Conservation (phyloP, 1,140 invertebrate genomes). For the Palaemon carinicauda region DNA sequence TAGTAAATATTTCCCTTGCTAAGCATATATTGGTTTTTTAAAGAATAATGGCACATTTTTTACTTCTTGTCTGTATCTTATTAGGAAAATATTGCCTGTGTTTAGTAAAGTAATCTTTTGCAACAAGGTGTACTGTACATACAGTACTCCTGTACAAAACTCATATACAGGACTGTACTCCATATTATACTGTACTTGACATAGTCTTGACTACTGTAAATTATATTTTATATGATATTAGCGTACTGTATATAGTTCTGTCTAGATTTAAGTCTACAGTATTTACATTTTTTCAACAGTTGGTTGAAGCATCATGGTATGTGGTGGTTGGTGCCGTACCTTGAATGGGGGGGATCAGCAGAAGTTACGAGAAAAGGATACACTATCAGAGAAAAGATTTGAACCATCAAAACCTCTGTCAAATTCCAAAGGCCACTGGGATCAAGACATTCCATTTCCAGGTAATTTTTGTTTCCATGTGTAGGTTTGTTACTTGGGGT, state of each 20-base stretch:
- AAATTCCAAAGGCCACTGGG: slow-evolving; percentile 15
- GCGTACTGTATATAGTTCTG: background rate
- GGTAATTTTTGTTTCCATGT: background rate
- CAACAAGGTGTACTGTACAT: too few relatives aligned
- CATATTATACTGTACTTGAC: too few relatives aligned
- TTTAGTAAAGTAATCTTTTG: too few relatives aligned
- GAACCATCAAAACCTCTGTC: slow-evolving; percentile 17
- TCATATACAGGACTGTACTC: too few relatives aligned
- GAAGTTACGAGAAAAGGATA: slow-evolving; percentile 20
- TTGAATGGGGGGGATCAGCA: slow-evolving; percentile 46
- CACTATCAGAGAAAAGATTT: background rate
- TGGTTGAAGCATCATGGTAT: slow-evolving; percentile 46
- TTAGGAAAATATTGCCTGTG: too few relatives aligned
- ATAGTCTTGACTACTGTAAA: background rate
- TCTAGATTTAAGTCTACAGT: background rate
- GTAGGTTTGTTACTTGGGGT: too few relatives aligned
- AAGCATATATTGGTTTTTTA: too few relatives aligned
- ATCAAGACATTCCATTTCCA: slow-evolving; percentile 41
- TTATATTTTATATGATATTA: background rate
- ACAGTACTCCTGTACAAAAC: too few relatives aligned
- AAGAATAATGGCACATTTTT: too few relatives aligned
- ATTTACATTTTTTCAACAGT: background rate
- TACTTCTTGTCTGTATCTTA: too few relatives aligned
- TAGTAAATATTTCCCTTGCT: too few relatives aligned
- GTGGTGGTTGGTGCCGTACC: slow-evolving; percentile 41